Percentiles rank a stretch among this genome's conserved stretches.
Conservation (phyloP, 2,113 vertebrate species). For the Felis catus region F.catus_Fca126_mat1.0 CM031420.1:4781001-4781500, state of each 20-base stretch:
- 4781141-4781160: accelerated
- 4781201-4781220: neutral
- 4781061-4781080: accelerated
- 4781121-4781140: accelerated
- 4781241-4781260: neutral
- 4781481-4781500: neutral
- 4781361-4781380: neutral
- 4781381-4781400: neutral
- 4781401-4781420: neutral
- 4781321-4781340: neutral
- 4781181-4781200: accelerated
- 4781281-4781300: neutral
- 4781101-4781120: too few relatives aligned
- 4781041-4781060: neutral
- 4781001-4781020: neutral
- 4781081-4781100: neutral
- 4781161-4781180: accelerated
- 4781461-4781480: neutral
- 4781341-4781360: neutral
- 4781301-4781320: neutral
- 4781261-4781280: accelerated
- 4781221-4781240: too few relatives aligned
- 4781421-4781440: neutral
- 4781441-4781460: neutral
- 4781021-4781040: neutral